A percentile compares a stretch with the other conserved stretches of the same genome.
Evolutionary conservation across 2,113 vertebrate species (phyloP).

Genomic region (Drymodes brunneopygia): DNA sequence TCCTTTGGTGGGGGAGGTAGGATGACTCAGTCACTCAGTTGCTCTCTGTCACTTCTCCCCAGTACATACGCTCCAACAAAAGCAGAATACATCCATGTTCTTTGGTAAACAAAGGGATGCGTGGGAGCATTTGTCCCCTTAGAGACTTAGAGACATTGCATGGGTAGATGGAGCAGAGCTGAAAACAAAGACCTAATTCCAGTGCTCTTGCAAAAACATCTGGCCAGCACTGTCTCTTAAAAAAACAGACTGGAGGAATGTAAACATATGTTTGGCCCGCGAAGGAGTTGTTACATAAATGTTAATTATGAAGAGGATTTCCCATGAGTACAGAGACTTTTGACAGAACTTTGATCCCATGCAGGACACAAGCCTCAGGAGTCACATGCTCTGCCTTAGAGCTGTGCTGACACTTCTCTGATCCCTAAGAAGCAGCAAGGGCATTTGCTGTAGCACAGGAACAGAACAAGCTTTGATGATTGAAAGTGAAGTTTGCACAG

Average conservation of each 20-base stretch:
- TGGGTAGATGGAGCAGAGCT: neutral
- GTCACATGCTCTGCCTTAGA: neutral
- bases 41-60: neutral
- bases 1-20: neutral
- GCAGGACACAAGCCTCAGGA: neutral
- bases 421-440: neutral
- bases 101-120: neutral
- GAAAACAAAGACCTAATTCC: slow-evolving; percentile 3
- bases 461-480: neutral
- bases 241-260: slow-evolving; percentile 21
- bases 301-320: slow-evolving; percentile 37
- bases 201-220: slow-evolving; percentile 20
- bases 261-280: slow-evolving; percentile 33
- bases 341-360: slow-evolving; percentile 22
- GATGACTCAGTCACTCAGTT: neutral
- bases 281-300: neutral
- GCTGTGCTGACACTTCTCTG: neutral
- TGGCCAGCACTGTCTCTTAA: neutral
- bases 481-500: neutral
- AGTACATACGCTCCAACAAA: neutral
- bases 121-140: neutral
- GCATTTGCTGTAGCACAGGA: neutral
- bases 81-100: neutral
- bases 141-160: neutral
- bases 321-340: neutral